A percentile compares a stretch with the other conserved stretches of the same genome.
These are phyloP conservation scores for Nerophis ophidion DNA, from an alignment of 2,113 vertebrate species.

Conservation along the genomic window DNA sequence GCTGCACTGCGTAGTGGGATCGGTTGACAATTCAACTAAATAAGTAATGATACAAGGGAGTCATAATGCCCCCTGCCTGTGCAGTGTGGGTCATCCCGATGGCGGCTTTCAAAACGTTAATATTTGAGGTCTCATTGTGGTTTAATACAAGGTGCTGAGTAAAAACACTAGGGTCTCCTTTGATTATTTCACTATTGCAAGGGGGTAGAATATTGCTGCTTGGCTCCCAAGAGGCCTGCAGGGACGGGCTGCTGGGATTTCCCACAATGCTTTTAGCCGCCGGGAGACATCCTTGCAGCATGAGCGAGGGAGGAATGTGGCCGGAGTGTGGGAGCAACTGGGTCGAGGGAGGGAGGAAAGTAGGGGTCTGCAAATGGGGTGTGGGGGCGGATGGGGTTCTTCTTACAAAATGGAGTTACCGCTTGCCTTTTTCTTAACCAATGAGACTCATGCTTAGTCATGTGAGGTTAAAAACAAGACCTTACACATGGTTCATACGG, in stretches of 20 bases:
- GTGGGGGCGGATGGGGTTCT: slow-evolving; percentile 40
- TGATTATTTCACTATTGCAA: neutral
- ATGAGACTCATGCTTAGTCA: neutral
- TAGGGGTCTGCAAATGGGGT: slow-evolving; percentile 28
- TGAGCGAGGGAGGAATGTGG: slow-evolving; percentile 64
- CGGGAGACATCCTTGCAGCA: slow-evolving; percentile 68
- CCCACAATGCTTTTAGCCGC: slow-evolving; percentile 66
- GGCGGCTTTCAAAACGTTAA: slow-evolving; percentile 4
- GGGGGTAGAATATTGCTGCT: slow-evolving; percentile 1
- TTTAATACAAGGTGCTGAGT: slow-evolving; percentile 10
- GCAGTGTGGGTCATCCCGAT: slow-evolving; percentile 5
- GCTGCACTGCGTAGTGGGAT: neutral
- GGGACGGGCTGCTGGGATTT: slow-evolving; percentile 52
- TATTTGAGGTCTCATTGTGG: slow-evolving; percentile 5
- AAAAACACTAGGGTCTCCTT: neutral
- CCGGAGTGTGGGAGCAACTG: slow-evolving; percentile 61
- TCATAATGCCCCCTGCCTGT: neutral
- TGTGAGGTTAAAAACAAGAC: neutral
- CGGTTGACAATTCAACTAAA: slow-evolving; percentile 12
- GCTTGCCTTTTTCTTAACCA: slow-evolving; percentile 2
- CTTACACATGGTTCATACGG: too few species aligned
- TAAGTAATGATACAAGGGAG: neutral
- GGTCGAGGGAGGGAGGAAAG: slow-evolving; percentile 45
- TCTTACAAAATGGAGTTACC: slow-evolving; percentile 32
- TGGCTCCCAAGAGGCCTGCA: slow-evolving; percentile 17